These are phyloP conservation scores for Ataeniobius toweri DNA, from an alignment of 2,797 vertebrate species.

Conservation along the genomic window DNA sequence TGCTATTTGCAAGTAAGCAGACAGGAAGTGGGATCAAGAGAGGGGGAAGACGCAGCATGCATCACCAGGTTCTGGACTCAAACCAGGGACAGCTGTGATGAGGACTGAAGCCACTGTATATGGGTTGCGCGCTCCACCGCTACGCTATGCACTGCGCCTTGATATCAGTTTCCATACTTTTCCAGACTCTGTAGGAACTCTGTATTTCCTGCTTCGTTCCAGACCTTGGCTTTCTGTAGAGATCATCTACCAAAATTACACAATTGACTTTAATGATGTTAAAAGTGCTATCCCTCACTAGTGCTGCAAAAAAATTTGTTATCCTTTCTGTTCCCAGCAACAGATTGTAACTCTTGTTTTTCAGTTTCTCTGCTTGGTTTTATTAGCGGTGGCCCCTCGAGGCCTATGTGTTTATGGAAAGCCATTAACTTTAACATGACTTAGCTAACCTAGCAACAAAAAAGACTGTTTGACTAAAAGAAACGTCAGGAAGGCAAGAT, in stretches of 20 bases:
- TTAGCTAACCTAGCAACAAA: constrained; percentile 39
- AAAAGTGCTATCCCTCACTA: too few relatives aligned
- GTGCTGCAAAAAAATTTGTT: not conserved
- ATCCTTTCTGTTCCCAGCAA: constrained; percentile 45
- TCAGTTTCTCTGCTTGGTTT: constrained; percentile 42
- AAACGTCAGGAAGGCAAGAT: constrained; percentile 27
- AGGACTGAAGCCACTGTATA: too few relatives aligned
- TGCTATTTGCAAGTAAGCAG: too few relatives aligned
- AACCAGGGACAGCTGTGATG: too few relatives aligned
- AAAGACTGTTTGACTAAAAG: constrained; percentile 41
- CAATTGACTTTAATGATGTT: too few relatives aligned
- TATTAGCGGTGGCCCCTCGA: constrained; percentile 70
- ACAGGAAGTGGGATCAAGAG: too few relatives aligned
- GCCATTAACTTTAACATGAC: constrained; percentile 77
- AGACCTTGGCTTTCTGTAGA: not conserved
- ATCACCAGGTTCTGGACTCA: too few relatives aligned
- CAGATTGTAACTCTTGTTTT: constrained; percentile 57
- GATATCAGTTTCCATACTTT: not conserved
- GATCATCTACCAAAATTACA: not conserved
- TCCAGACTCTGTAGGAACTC: not conserved
- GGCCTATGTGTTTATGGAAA: constrained; percentile 64
- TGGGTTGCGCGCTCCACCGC: too few relatives aligned
- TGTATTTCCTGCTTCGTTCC: not conserved
- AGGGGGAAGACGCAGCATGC: too few relatives aligned
- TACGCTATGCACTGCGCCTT: too few relatives aligned